Evolutionary conservation across 2,113 vertebrate species (phyloP).

Genomic region (Acanthisitta chloris): DNA sequence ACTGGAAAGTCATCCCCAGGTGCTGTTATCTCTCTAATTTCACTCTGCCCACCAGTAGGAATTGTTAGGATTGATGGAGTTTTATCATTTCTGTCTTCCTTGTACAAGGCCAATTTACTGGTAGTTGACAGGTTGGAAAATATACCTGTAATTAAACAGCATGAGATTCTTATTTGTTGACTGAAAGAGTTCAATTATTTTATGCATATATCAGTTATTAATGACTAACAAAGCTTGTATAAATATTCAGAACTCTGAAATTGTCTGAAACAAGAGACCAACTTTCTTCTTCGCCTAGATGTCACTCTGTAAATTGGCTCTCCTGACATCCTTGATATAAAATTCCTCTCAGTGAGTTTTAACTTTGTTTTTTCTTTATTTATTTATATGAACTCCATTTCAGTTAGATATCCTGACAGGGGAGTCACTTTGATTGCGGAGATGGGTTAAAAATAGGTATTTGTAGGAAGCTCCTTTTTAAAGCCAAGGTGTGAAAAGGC

Average conservation of each 20-base stretch:
- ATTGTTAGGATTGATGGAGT: constrained; percentile 51
- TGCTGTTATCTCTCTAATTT: constrained; percentile 52
- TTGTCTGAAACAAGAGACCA: background rate
- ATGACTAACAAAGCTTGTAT: constrained; percentile 41
- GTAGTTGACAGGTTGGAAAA: constrained; percentile 53
- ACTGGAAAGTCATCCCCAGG: constrained; percentile 1
- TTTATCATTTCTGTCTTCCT: constrained; percentile 43
- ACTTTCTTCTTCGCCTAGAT: background rate
- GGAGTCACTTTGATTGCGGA: background rate
- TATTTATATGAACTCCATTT: background rate
- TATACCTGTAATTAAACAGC: constrained; percentile 64
- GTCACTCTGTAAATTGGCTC: background rate
- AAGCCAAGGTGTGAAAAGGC: background rate
- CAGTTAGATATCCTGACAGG: background rate
- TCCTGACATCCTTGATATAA: background rate
- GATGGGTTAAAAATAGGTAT: background rate
- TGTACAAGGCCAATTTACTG: constrained; percentile 51
- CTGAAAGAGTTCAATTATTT: constrained; percentile 57
- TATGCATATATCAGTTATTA: constrained; percentile 61
- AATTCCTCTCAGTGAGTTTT: background rate
- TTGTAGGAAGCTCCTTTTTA: background rate
- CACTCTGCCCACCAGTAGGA: constrained; percentile 9
- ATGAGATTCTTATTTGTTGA: constrained; percentile 53
- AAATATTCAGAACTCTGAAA: constrained; percentile 45
- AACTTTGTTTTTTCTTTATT: too few relatives aligned